These are phyloP conservation scores for Platanista minor DNA, from an alignment of 2,113 vertebrate species.

Conservation along the genomic window DNA sequence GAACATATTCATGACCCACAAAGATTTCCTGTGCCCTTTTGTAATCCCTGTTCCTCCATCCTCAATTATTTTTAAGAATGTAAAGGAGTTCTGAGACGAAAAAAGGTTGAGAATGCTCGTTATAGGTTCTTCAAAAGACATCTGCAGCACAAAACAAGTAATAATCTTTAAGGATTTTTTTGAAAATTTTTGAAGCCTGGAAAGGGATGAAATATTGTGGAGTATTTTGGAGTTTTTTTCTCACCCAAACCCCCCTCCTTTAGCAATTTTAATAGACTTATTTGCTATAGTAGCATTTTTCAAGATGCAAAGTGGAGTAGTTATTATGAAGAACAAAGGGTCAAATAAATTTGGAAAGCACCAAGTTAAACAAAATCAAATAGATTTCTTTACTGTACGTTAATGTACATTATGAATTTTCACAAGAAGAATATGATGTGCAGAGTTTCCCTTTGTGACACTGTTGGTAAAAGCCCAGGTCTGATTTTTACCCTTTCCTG, in stretches of 20 bases:
- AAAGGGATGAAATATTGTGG: neutral
- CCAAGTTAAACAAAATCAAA: constrained; percentile 31
- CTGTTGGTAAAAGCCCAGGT: constrained; percentile 47
- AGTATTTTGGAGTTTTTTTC: neutral
- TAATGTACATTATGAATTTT: constrained; percentile 50
- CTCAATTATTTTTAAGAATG: neutral
- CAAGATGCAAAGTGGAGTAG: neutral
- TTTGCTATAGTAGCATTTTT: constrained; percentile 12
- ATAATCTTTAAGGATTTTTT: neutral
- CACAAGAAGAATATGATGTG: constrained; percentile 31
- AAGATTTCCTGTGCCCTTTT: neutral
- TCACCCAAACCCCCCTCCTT: neutral
- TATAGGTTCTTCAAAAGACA: neutral
- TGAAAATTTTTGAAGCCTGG: neutral
- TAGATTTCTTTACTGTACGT: constrained; percentile 36
- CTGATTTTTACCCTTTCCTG: constrained; percentile 40
- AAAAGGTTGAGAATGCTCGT: neutral
- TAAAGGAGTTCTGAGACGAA: neutral
- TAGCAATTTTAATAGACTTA: neutral
- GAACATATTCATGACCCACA: neutral
- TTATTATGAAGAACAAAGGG: constrained; percentile 17
- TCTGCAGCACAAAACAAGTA: neutral
- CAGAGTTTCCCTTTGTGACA: constrained; percentile 17
- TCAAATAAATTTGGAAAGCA: constrained; percentile 40
- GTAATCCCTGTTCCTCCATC: neutral